A percentile compares a stretch with the other conserved stretches of the same genome.
Evolutionary conservation across 2,888 invertebrate genomes (phyloP).

Genomic region (Apamea epomidion): DNA sequence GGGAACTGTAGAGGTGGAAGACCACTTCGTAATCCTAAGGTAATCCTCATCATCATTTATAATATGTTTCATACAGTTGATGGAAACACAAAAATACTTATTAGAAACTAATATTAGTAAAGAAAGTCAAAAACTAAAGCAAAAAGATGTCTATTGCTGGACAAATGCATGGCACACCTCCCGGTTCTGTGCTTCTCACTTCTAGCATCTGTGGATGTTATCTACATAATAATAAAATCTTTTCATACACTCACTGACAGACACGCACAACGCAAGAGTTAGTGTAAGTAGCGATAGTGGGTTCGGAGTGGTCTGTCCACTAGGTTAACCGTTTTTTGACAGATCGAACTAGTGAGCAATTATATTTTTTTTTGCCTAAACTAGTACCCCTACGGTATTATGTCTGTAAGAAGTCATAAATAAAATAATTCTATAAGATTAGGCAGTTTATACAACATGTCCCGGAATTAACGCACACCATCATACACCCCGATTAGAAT

Average conservation of each 20-base stretch:
- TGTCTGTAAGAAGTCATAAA: too few relatives aligned
- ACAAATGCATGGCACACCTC: not conserved
- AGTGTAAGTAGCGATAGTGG: too few relatives aligned
- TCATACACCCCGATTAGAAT: too few relatives aligned
- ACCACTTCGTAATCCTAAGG: conserved; percentile 94
- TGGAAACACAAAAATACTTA: not conserved
- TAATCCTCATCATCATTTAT: conserved; percentile 67
- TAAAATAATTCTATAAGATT: too few relatives aligned
- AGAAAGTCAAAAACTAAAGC: not conserved
- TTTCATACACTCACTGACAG: not conserved
- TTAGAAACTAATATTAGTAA: not conserved
- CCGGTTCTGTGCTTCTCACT: not conserved
- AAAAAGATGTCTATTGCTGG: not conserved
- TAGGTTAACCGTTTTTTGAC: too few relatives aligned
- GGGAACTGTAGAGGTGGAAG: conserved; percentile 96
- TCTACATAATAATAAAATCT: not conserved
- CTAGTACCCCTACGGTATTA: too few relatives aligned
- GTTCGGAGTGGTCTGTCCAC: too few relatives aligned
- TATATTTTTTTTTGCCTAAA: too few relatives aligned
- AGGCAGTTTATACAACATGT: too few relatives aligned
- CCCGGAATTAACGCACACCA: too few relatives aligned
- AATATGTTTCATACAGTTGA: not conserved
- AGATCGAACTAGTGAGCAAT: too few relatives aligned
- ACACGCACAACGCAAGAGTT: too few relatives aligned
- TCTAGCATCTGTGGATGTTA: not conserved